phyloP scores from a whole-genome alignment of 1,140 invertebrate species.

The Drosophila chauvacae region DNA sequence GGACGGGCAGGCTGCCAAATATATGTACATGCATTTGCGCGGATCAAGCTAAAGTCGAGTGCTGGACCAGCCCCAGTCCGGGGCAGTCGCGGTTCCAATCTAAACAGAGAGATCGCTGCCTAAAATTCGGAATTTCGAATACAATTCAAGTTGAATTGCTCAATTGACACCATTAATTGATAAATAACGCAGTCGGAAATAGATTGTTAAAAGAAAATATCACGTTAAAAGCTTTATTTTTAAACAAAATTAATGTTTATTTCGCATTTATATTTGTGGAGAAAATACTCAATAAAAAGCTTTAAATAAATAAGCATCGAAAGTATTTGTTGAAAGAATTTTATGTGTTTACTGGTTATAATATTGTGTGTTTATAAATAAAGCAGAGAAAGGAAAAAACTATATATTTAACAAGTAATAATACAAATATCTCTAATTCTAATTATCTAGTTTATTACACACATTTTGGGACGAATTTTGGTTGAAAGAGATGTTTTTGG shows the following conservation, averaged over 20 bases:
- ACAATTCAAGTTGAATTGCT: conserved; percentile 1
- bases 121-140: not conserved
- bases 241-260: not conserved
- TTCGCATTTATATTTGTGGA: not conserved
- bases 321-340: not conserved
- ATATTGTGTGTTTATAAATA: not conserved
- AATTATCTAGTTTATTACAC: conserved; percentile 1
- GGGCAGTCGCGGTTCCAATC: conserved; percentile 13
- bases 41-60: conserved; percentile 9
- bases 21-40: not conserved
- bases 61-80: not conserved
- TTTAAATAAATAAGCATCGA: not conserved
- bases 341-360: not conserved
- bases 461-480: conserved; percentile 12
- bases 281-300: not conserved
- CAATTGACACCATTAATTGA: conserved; percentile 20
- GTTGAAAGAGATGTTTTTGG: not conserved
- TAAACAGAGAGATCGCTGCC: conserved; percentile 5
- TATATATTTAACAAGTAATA: not conserved
- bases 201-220: not conserved
- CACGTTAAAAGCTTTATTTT: not conserved
- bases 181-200: not conserved
- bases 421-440: not conserved
- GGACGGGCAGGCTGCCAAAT: conserved; percentile 63
- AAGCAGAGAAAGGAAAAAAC: not conserved